Evolutionary conservation across 2,888 invertebrate genomes (phyloP).

Genomic region (Lysandra bellargus): DNA sequence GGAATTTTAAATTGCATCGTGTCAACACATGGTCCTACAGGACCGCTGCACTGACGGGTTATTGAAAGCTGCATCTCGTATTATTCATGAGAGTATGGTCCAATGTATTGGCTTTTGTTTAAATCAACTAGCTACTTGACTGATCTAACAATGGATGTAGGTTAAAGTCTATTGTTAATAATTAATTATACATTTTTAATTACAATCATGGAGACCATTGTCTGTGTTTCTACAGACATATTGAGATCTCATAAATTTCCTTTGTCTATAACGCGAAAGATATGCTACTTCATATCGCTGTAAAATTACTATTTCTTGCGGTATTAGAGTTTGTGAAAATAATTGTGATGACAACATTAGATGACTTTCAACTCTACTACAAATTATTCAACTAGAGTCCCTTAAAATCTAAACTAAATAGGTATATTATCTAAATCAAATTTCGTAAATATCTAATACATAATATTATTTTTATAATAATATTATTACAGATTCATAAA

Average conservation of each 20-base stretch:
- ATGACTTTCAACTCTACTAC: background rate
- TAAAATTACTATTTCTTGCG: background rate
- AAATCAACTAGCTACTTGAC: background rate
- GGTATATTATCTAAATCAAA: too few relatives aligned
- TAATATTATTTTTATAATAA: too few relatives aligned
- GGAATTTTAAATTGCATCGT: slow-evolving; percentile 37
- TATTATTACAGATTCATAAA: background rate
- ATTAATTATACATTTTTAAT: background rate
- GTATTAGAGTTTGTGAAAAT: background rate
- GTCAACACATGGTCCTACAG: slow-evolving; percentile 39
- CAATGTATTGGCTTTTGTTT: slow-evolving; percentile 29
- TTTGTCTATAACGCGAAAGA: too few relatives aligned
- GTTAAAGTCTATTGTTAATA: background rate
- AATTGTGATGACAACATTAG: background rate
- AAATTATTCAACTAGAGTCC: too few relatives aligned
- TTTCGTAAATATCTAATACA: too few relatives aligned
- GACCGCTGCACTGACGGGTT: slow-evolving; percentile 40
- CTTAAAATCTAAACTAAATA: too few relatives aligned
- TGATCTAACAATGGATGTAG: background rate
- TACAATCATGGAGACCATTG: background rate
- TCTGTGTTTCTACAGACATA: too few relatives aligned
- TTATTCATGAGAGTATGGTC: slow-evolving; percentile 41
- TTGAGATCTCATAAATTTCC: too few relatives aligned
- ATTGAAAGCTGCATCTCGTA: slow-evolving; percentile 42
- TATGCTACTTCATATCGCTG: background rate